These are phyloP conservation scores for Molothrus aeneus DNA, from an alignment of 2,797 vertebrate genomes.

Conservation along the genomic window DNA sequence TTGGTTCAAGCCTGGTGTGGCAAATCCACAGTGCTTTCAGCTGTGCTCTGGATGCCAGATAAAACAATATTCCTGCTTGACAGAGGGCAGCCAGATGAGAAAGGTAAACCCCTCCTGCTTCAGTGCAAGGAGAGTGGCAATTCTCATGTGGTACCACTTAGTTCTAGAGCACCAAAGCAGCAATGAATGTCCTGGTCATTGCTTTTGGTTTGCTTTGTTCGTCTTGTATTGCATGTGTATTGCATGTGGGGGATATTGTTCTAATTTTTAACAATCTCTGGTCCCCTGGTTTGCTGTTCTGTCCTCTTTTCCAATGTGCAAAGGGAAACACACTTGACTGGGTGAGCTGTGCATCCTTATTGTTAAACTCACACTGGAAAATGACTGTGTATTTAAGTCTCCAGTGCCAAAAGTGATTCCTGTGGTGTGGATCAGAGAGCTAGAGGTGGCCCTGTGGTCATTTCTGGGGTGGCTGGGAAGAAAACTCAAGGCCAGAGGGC, in stretches of 20 bases:
- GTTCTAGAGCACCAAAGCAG: not conserved
- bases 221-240: not conserved
- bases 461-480: not conserved
- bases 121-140: not conserved
- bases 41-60: not conserved
- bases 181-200: not conserved
- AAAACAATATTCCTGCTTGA: not conserved
- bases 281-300: not conserved
- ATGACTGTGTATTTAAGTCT: not conserved
- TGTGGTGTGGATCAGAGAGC: not conserved
- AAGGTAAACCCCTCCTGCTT: not conserved
- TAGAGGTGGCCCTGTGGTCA: not conserved
- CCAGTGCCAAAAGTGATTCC: not conserved
- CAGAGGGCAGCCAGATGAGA: not conserved
- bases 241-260: not conserved
- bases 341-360: not conserved
- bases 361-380: not conserved
- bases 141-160: not conserved
- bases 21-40: not conserved
- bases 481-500: not conserved
- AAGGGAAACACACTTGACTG: not conserved
- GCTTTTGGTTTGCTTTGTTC: not conserved
- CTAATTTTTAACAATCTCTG: not conserved
- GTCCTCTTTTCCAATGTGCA: not conserved
- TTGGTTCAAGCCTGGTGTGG: not conserved